Base-by-base conservation (phyloP, 2,888 invertebrate genomes). In the Parelbella ahira region DNA sequence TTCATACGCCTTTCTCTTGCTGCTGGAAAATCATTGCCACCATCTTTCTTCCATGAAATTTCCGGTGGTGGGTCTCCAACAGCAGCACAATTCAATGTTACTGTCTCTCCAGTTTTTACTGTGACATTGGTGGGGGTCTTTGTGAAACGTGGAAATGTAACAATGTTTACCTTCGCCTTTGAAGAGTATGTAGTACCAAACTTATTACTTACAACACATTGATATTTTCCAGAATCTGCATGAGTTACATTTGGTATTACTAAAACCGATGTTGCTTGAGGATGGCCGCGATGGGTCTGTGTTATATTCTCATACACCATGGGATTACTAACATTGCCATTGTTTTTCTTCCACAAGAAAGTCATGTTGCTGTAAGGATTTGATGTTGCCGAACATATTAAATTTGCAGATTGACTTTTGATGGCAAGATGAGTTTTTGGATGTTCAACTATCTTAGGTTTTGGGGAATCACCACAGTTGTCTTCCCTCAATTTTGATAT, bases 21-120 rank as follows among this genome's bases (percentile, higher is more conserved):
- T 2, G 98, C 98, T 3, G 97, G 97, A 73, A 98, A 98, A 65
- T 97, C 94, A 64, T 94, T 94, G 0, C 94, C 96, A n/a, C 95
- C 96, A 80, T 95, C 96, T 77, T 97, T 97, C 60, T 95, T 93
- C 93, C 96, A 93, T 0, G 94, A 93, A 56, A 97, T 95, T 79
- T 95, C 93, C 8, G 98, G 98, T 32, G 90, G 83, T 0, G 98
- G 97, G 63, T 94, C 93, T 0, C 97, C 98, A 44, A 90, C 91
- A 1, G 97, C 98, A 6, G 96, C 94, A 88, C 98, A 98, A 63
- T 97, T 96, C 13, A 98, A 88, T 42, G 93, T 92, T 0, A 96
- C 97, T 6, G 93, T 95, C 50, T 93, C 93, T 4, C 97, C 97
- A 7, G 95, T 93, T 65, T 92, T 92, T 2, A 95, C 93, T 0